Evolutionary conservation across 1,140 invertebrate genomes (phyloP).

Genomic region (Drosophila chauvacae): DNA sequence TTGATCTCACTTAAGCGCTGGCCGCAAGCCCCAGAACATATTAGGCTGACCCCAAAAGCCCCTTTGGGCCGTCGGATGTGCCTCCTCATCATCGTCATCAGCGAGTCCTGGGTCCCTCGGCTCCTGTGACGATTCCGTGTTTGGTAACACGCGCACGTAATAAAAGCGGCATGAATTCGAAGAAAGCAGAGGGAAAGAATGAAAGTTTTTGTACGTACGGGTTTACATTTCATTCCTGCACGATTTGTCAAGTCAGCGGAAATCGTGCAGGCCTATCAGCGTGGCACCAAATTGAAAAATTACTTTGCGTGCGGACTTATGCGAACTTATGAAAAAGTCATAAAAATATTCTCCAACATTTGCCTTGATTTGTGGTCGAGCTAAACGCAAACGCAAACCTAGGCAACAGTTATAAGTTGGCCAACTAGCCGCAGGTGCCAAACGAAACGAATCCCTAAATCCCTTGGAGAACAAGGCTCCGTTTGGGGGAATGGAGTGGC

Average conservation of each 20-base stretch:
- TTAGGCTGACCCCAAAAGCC: constrained; percentile 50
- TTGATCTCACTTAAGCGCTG: constrained; percentile 76
- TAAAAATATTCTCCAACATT: constrained; percentile 58
- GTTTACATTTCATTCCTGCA: constrained; percentile 81
- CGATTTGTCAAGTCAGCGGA: constrained; percentile 84
- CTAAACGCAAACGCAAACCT: constrained; percentile 67
- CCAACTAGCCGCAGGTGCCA: constrained; percentile 54
- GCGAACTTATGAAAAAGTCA: constrained; percentile 75
- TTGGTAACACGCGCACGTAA: constrained; percentile 71
- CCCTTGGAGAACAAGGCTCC: constrained; percentile 42
- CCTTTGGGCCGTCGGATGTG: constrained; percentile 45
- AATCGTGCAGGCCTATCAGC: constrained; percentile 82
- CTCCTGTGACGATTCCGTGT: constrained; percentile 43
- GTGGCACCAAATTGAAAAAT: constrained; percentile 80
- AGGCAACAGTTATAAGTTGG: constrained; percentile 37
- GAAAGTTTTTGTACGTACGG: constrained; percentile 62
- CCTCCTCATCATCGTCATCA: constrained; percentile 69
- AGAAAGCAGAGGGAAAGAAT: constrained; percentile 11
- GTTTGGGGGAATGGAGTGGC: not conserved
- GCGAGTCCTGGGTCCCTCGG: constrained; percentile 35
- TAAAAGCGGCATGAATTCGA: constrained; percentile 28
- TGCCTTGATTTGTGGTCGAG: constrained; percentile 69
- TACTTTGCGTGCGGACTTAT: constrained; percentile 64
- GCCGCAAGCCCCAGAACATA: constrained; percentile 66
- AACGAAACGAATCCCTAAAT: constrained; percentile 27